Evolutionary conservation across 1,140 invertebrate genomes (phyloP).

Genomic region (Heliothis subflexa): DNA sequence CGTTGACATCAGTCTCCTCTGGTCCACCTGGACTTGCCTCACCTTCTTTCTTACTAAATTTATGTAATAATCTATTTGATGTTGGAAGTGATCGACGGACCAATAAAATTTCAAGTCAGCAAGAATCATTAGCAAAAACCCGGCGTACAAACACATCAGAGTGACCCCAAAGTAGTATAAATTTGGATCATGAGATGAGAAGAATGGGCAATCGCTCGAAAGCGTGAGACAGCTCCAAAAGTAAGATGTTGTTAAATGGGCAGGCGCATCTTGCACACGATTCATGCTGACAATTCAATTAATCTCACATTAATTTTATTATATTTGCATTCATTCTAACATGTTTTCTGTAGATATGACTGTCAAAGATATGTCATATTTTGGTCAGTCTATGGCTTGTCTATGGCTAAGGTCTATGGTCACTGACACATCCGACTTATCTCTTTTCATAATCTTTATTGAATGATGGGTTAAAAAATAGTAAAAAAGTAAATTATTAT

Average conservation of each 20-base stretch:
- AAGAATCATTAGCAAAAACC: conserved; percentile 66
- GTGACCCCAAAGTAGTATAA: conserved; percentile 67
- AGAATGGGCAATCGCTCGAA: conserved; percentile 69
- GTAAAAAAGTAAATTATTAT: too few relatives aligned
- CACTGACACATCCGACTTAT: too few relatives aligned
- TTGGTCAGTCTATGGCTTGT: too few relatives aligned
- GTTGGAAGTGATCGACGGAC: conserved; percentile 66
- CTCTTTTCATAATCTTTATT: too few relatives aligned
- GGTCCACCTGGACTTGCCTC: conserved; percentile 66
- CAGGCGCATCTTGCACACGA: conserved; percentile 45
- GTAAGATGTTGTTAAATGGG: conserved; percentile 58
- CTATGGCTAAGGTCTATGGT: too few relatives aligned
- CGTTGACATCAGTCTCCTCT: conserved; percentile 62
- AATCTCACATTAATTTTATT: conserved; percentile 41
- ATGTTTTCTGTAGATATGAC: neutral
- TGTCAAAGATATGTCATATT: neutral
- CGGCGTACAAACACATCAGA: conserved; percentile 59
- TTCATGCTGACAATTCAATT: conserved; percentile 57
- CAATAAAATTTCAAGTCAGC: conserved; percentile 73
- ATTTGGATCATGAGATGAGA: conserved; percentile 62
- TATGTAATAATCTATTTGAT: conserved; percentile 67
- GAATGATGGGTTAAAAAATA: too few relatives aligned
- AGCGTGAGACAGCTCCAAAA: conserved; percentile 74
- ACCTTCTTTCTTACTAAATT: conserved; percentile 70
- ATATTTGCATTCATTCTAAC: conserved; percentile 1